Evolutionary conservation across 2,797 vertebrate species (phyloP), one percentile per base, ranked within the genome.

Genomic region (Premnoplex brunnescens): DNA sequence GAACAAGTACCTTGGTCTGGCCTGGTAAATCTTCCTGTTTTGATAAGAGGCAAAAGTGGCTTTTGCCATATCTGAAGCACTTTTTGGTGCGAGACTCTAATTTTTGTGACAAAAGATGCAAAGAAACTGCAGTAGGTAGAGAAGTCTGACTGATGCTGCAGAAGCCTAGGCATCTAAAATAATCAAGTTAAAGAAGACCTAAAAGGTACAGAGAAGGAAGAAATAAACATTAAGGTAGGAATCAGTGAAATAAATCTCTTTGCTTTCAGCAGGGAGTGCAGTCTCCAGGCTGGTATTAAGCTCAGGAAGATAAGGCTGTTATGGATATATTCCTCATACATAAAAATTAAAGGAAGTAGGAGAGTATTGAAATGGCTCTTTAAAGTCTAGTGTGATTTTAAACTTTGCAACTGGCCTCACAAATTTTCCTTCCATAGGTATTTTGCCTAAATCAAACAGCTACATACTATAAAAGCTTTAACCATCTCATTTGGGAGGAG

Each of bases 221-320:
- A 92, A 96, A 95, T 94, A 92, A 96, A 94, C 88, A 93, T 87
- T 80, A 89, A 52, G 28, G 91, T 75, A 62, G 49, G 60, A 94
- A 95, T 93, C 95, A 91, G 67, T 90, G 43, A 95, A 95, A 88
- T 92, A 96, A 91, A 94, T 93, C 91, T 95, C 74, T 96, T 43
- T 94, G 78, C 91, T 93, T 97, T 96, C 96, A 95, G 92, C 93
- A 91, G 93, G 95, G 91, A 96, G 60, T 94, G 7, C 43, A 91
- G 84, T 96, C 93, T 97, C 69, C 80, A 96, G 93, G 96, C 91
- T 95, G 88, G 86, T 92, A 92, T 96, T 96, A 96, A 93, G 79
- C 91, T 78, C n/a, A 85, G 58, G 66, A 94, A 97, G 96, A 96
- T 97, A 96, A 97, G 89, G 37, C 71, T 93, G 93, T 85, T 86